Base-by-base conservation (phyloP, 2,797 vertebrate species). In the Microtus obscurus region DNA sequence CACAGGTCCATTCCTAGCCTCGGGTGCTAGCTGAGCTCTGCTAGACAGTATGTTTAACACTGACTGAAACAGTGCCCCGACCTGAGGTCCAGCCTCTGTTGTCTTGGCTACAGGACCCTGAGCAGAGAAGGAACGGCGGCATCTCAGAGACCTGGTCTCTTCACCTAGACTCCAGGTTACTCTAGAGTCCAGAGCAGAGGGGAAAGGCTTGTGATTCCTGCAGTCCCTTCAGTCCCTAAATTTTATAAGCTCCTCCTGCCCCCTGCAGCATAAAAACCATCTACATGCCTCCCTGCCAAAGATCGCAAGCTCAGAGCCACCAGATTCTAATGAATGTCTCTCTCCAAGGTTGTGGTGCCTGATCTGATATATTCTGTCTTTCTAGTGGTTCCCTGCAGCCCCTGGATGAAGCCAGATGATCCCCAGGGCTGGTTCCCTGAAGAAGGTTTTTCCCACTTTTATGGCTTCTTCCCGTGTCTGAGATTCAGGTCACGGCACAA, bases 311-410 rank as follows among this genome's bases (percentile, higher is more conserved):
- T n/a, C 45, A 17, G 71, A 69, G 40, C n/a, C 65, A 10, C 79
- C 1, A 2, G 14, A 27, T 59, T n/a, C 61, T 25, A 71, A 31
- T 1, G 56, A 23, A 0, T 0, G 0, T 4, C 16, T 9, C 29
- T 63, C 37, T 82, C 25, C 9, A 12, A 11, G 13, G 29, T 40
- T 4, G 0, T 16, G 31, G 29, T 53, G 12, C 4, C 34, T 74
- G 27, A 61, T 23, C 40, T 34, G 45, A 65, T 45, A 21, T 2
- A 27, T 4, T 5, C 5, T 34, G 7, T 27, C 23, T 48, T 19
- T 6, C 40, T n/a, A 91, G 74, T 0, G 19, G 40, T 43, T 40
- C 25, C 23, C 74, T 3, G 2, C 0, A 6, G 29, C 9, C 5
- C 51, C n/a, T 3, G 27, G 53, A 23, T 19, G 71, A 80, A 10